Conservation (phyloP, 2,113 vertebrate species). For the Malurus alboscapulatus region DNA sequence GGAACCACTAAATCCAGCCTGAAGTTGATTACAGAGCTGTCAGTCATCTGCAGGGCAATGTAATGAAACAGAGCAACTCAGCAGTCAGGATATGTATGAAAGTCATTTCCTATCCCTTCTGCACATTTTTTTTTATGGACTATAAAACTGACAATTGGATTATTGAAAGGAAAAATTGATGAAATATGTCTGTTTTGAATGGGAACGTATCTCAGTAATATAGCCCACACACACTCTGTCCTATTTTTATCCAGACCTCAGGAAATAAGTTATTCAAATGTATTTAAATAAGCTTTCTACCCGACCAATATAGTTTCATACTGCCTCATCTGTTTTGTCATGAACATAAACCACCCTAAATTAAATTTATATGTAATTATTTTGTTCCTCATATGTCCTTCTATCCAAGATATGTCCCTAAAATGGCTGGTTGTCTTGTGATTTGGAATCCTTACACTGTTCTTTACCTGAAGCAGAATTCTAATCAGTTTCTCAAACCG, state of each 20-base stretch:
- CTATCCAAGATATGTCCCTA: not conserved
- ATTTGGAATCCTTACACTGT: not conserved
- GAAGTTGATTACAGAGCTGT: conserved; percentile 56
- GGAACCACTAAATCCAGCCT: conserved; percentile 39
- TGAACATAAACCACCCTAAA: not conserved
- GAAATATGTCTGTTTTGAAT: conserved; percentile 55
- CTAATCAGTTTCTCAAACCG: not conserved
- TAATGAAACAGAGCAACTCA: conserved; percentile 46
- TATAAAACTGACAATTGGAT: conserved; percentile 58
- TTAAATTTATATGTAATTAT: conserved; percentile 22
- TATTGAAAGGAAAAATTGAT: conserved; percentile 46
- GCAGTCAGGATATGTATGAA: conserved; percentile 32
- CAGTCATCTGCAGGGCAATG: conserved; percentile 37
- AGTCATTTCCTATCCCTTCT: conserved; percentile 60
- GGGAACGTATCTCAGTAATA: not conserved
- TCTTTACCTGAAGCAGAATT: not conserved
- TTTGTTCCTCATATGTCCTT: conserved; percentile 17
- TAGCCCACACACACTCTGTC: not conserved
- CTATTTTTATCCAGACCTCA: conserved; percentile 52
- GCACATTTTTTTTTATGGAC: conserved; percentile 24
- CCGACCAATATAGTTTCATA: not conserved
- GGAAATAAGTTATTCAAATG: conserved; percentile 55
- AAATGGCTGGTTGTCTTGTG: not conserved
- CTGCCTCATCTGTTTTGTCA: not conserved
- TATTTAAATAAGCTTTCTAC: conserved; percentile 36